phyloP scores from a whole-genome alignment of 2,888 invertebrate genomes.

The Amblyjoppa proteus region DNA sequence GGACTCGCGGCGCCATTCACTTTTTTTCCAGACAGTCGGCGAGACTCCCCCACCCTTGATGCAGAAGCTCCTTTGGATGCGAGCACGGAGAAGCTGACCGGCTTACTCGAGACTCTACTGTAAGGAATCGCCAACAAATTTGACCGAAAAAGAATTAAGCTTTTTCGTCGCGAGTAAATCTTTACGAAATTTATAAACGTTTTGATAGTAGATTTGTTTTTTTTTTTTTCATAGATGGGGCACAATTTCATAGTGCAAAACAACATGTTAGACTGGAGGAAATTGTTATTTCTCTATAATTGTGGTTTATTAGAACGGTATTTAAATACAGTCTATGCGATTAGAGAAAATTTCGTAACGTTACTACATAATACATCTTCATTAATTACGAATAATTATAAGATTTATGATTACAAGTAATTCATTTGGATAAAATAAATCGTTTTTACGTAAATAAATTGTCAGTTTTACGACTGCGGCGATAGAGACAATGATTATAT shows the following conservation, averaged over 20 bases:
- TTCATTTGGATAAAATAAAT: too few relatives aligned
- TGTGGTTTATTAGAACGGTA: too few relatives aligned
- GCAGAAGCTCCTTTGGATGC: not conserved
- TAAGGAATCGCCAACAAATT: not conserved
- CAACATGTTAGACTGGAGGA: not conserved
- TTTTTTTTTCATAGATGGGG: not conserved
- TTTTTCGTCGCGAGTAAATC: not conserved
- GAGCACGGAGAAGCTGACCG: constrained; percentile 9
- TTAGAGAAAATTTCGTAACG: too few relatives aligned
- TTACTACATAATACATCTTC: too few relatives aligned
- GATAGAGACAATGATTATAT: too few relatives aligned
- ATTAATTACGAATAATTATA: too few relatives aligned
- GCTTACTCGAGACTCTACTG: not conserved
- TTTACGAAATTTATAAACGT: not conserved
- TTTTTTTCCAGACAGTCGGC: constrained; percentile 64
- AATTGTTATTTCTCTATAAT: too few relatives aligned
- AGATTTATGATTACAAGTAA: too few relatives aligned
- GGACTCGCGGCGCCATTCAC: constrained; percentile 59
- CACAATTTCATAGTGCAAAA: not conserved
- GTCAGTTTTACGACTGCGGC: too few relatives aligned
- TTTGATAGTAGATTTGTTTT: not conserved
- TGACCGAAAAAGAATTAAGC: not conserved
- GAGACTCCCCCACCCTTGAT: constrained; percentile 55
- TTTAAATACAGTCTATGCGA: too few relatives aligned
- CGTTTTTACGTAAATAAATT: too few relatives aligned